Percentiles rank a stretch among this genome's conserved stretches.
Conservation (phyloP, 2,113 vertebrate species). For the Festucalex cinctus region DNA sequence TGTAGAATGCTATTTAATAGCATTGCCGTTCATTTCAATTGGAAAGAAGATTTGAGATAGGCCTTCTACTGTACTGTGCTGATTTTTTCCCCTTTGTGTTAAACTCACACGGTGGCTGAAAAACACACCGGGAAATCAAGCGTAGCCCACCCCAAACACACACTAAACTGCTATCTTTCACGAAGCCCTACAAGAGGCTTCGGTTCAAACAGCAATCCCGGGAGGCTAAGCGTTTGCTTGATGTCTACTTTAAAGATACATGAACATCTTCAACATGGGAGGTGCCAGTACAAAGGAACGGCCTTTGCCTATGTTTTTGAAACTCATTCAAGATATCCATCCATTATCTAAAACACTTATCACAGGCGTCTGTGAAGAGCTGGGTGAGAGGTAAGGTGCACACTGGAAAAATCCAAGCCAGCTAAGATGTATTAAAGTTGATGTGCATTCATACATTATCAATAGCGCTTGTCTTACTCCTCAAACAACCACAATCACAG, state of each 20-base stretch:
- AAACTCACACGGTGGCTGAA: conserved; percentile 47
- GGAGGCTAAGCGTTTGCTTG: conserved; percentile 8
- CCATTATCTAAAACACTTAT: conserved; percentile 9
- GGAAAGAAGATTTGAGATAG: too few relatives aligned
- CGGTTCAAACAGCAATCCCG: conserved; percentile 25
- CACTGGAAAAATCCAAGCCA: neutral
- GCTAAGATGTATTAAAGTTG: neutral
- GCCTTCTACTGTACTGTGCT: neutral
- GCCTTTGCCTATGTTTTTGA: conserved; percentile 3
- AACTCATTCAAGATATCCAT: conserved; percentile 10
- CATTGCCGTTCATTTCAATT: too few relatives aligned
- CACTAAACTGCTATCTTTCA: conserved; percentile 25
- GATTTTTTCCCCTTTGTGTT: neutral
- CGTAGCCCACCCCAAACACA: conserved; percentile 33
- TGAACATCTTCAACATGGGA: conserved; percentile 11
- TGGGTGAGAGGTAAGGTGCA: neutral
- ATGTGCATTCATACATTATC: neutral
- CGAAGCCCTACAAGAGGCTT: conserved; percentile 14
- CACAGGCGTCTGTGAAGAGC: neutral
- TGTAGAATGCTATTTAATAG: too few relatives aligned
- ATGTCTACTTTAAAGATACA: conserved; percentile 16
- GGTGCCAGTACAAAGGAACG: conserved; percentile 12
- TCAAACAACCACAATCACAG: too few relatives aligned
- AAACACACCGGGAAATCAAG: conserved; percentile 59
- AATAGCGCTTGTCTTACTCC: neutral